Evolutionary conservation across 1,140 invertebrate species (phyloP).

Genomic region (Condylostylus longicornis): DNA sequence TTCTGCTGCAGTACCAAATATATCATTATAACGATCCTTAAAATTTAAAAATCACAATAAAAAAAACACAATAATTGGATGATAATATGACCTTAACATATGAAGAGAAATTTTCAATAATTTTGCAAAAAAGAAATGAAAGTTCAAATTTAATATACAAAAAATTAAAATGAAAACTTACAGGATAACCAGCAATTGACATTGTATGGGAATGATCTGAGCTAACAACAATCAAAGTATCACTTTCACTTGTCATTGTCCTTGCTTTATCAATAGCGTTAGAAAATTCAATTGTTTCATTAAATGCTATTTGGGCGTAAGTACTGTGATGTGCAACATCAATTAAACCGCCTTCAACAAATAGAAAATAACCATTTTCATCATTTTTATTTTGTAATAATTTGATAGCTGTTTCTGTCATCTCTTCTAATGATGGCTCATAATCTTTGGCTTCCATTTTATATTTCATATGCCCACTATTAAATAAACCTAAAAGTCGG

Average conservation of each 20-base stretch:
- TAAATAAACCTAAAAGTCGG: slow-evolving; percentile 37
- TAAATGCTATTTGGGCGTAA: slow-evolving; percentile 48
- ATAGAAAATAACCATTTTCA: slow-evolving; percentile 47
- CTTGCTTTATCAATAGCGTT: slow-evolving; percentile 38
- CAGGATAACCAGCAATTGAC: slow-evolving; percentile 45
- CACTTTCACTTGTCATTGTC: slow-evolving; percentile 36
- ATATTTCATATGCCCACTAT: slow-evolving; percentile 37
- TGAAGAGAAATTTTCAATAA: background rate
- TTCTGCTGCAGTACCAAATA: slow-evolving; percentile 33
- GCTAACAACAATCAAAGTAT: slow-evolving; percentile 52
- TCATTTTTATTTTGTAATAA: slow-evolving; percentile 46
- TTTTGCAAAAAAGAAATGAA: background rate
- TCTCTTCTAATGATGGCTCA: slow-evolving; percentile 57
- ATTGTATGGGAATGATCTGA: slow-evolving; percentile 55
- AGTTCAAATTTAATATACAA: background rate
- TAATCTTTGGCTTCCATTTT: slow-evolving; percentile 36
- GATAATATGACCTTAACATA: no score
- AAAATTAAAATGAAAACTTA: slow-evolving; percentile 11
- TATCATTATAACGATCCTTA: slow-evolving; percentile 33
- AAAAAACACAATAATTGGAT: background rate
- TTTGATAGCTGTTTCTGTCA: slow-evolving; percentile 67
- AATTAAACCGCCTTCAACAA: slow-evolving; percentile 52
- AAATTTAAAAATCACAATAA: background rate
- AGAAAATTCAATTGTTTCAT: slow-evolving; percentile 45
- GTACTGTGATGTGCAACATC: slow-evolving; percentile 69